These are phyloP conservation scores for Anthoscopus minutus DNA, from an alignment of 2,113 vertebrate species.

Conservation along the genomic window DNA sequence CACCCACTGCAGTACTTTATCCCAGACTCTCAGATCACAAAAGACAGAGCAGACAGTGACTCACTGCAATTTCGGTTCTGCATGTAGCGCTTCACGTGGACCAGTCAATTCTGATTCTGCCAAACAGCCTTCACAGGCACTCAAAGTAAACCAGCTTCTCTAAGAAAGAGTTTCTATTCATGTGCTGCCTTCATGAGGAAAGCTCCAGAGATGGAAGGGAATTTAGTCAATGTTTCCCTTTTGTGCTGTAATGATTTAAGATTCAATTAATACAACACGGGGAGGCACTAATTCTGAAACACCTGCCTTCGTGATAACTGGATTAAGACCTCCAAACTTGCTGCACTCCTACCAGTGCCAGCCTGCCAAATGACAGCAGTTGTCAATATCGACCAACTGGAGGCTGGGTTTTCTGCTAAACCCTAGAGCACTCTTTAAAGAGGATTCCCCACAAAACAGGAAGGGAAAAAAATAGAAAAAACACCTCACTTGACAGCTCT, in stretches of 20 bases:
- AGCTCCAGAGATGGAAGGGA: constrained; percentile 27
- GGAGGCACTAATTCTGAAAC: constrained; percentile 1
- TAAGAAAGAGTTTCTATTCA: background rate
- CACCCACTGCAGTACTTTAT: constrained; percentile 42
- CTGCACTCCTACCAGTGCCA: background rate
- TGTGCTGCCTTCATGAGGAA: background rate
- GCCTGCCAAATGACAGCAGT: constrained; percentile 22
- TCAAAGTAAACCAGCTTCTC: background rate
- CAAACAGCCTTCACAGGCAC: background rate
- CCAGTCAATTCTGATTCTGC: constrained; percentile 25
- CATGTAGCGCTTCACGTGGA: background rate
- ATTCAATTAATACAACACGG: background rate
- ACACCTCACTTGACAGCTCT: background rate
- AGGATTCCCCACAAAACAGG: background rate
- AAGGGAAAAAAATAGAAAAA: background rate
- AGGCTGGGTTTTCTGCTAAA: background rate
- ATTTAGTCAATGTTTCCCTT: constrained; percentile 6
- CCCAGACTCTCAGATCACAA: constrained; percentile 47
- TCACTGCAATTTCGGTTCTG: constrained; percentile 9
- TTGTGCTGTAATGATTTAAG: constrained; percentile 19
- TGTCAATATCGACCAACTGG: background rate
- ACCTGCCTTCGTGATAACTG: constrained; percentile 7
- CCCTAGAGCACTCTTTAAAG: background rate
- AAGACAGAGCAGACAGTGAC: constrained; percentile 46
- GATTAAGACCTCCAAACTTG: constrained; percentile 30